A percentile compares a stretch with the other conserved stretches of the same genome.
Evolutionary conservation across 2,113 vertebrate species (phyloP).

Genomic region (Atlantisia rogersi): DNA sequence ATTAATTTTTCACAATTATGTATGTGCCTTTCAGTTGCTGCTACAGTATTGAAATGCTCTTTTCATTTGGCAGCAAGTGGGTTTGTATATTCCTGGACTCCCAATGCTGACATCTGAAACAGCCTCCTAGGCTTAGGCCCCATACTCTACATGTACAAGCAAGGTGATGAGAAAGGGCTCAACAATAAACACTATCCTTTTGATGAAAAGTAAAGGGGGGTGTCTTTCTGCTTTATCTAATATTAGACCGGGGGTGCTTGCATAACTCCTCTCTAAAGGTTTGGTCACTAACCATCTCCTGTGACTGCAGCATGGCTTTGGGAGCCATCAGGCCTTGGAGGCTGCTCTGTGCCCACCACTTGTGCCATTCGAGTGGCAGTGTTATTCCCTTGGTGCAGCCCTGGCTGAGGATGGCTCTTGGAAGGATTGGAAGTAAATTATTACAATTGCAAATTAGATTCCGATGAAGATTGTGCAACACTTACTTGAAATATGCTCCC

Average conservation of each 20-base stretch:
- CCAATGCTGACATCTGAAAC: neutral
- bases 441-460: slow-evolving; percentile 26
- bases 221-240: neutral
- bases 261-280: neutral
- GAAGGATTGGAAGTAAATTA: neutral
- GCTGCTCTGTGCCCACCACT: neutral
- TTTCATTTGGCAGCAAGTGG: neutral
- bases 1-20: neutral
- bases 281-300: neutral
- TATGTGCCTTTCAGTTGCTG: neutral
- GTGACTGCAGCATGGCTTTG: neutral
- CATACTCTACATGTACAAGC: neutral
- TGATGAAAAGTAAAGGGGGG: neutral
- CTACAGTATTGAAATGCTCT: neutral
- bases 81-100: neutral
- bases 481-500: neutral
- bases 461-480: neutral
- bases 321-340: neutral
- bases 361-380: neutral
- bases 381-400: neutral
- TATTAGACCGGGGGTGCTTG: neutral
- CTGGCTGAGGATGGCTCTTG: neutral
- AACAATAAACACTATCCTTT: neutral
- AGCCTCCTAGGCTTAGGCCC: neutral
- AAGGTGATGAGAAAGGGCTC: neutral